Evolutionary conservation across 2,888 invertebrate genomes (phyloP).

Genomic region (Chrysopilus asiliformis): DNA sequence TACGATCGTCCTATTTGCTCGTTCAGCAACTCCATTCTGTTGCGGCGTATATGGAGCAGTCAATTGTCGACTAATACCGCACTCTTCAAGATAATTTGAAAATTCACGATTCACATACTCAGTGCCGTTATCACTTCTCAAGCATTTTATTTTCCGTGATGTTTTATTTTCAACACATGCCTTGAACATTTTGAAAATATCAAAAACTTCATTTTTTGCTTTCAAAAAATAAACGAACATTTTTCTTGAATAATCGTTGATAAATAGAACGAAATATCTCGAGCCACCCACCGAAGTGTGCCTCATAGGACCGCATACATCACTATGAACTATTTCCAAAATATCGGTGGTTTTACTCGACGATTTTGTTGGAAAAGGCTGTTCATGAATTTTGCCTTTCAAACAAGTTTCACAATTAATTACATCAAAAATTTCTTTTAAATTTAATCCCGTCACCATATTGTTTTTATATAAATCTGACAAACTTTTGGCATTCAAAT

Average conservation of each 20-base stretch:
- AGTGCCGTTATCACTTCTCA: slow-evolving; percentile 11
- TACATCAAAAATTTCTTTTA: too few relatives aligned
- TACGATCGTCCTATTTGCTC: slow-evolving; percentile 15
- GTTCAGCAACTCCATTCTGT: slow-evolving; percentile 15
- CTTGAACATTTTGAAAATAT: slow-evolving; percentile 13
- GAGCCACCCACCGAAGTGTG: slow-evolving; percentile 10
- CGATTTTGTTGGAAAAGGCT: too few relatives aligned
- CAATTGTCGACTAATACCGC: slow-evolving; percentile 8
- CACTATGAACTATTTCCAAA: too few relatives aligned
- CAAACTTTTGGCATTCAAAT: too few relatives aligned
- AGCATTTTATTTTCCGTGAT: slow-evolving; percentile 9
- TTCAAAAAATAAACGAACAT: slow-evolving; percentile 16
- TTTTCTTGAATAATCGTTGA: too few relatives aligned
- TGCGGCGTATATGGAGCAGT: slow-evolving; percentile 12
- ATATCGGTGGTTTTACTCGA: too few relatives aligned
- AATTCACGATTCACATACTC: slow-evolving; percentile 10
- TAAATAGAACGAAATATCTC: slow-evolving; percentile 14
- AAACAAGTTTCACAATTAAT: too few relatives aligned
- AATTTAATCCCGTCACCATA: too few relatives aligned
- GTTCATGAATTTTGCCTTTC: too few relatives aligned
- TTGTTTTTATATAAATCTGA: too few relatives aligned
- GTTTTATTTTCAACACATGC: slow-evolving; percentile 11
- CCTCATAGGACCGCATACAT: slow-evolving; percentile 15
- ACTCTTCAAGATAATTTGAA: slow-evolving; percentile 8
- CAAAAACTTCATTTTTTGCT: slow-evolving; percentile 13